A percentile compares a stretch with the other conserved stretches of the same genome.
phyloP scores from a whole-genome alignment of 2,888 invertebrate species.

The Axea sp. region DNA sequence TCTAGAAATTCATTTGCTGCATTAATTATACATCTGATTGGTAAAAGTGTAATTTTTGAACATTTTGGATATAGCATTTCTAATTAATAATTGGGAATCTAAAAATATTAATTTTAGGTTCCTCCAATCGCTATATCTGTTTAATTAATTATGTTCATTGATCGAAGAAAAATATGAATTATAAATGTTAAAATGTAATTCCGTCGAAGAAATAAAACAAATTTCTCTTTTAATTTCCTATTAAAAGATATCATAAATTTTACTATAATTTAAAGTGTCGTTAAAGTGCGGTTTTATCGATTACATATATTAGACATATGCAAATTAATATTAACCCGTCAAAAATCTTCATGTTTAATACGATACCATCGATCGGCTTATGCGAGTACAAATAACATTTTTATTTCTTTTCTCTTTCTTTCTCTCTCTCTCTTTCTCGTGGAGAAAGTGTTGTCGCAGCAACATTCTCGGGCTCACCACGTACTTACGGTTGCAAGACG shows the following conservation, averaged over 20 bases:
- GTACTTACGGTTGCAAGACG: conserved; percentile 62
- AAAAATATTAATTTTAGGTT: too few species aligned
- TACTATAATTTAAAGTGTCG: not conserved
- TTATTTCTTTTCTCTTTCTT: conserved; percentile 16
- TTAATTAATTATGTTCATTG: too few species aligned
- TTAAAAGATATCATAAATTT: not conserved
- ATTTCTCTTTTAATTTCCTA: not conserved
- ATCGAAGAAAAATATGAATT: too few species aligned
- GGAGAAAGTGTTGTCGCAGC: conserved; percentile 68
- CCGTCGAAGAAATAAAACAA: not conserved
- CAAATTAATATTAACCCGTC: conserved; percentile 4
- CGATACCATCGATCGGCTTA: conserved; percentile 58
- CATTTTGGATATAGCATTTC: too few species aligned
- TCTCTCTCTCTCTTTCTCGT: conserved; percentile 49
- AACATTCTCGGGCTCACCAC: conserved; percentile 62
- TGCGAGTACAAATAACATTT: conserved; percentile 59
- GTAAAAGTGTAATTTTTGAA: too few species aligned
- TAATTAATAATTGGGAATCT: too few species aligned
- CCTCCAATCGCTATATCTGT: too few species aligned
- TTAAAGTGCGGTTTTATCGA: not conserved
- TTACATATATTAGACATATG: not conserved
- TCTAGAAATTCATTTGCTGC: too few species aligned
- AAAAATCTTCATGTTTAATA: conserved; percentile 20
- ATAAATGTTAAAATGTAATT: too few species aligned
- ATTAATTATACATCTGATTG: too few species aligned